A percentile compares a stretch with the other conserved stretches of the same genome.
phyloP scores from a whole-genome alignment of 30 jellyfish, hydroid and myxozoan genomes.

The Calvadosia cruxmelitensis region DNA sequence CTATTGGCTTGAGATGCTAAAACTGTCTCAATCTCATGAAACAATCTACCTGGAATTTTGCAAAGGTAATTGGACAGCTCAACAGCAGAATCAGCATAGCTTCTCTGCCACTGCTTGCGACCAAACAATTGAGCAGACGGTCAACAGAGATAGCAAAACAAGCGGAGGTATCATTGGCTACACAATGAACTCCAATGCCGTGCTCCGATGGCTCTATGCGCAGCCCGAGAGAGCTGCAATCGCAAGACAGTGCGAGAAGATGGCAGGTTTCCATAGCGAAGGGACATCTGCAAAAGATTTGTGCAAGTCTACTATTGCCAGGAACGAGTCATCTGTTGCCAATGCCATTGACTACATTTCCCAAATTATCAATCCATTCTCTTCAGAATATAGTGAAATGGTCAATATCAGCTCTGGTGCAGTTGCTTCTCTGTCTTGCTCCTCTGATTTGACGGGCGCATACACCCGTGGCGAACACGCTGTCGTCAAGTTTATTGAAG shows the following conservation, averaged over 20 bases:
- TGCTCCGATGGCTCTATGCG: constrained; percentile 38
- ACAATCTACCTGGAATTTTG: constrained; percentile 20
- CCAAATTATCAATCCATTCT: constrained; percentile 21
- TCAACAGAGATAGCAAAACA: constrained; percentile 44
- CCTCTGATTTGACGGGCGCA: constrained; percentile 13
- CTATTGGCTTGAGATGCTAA: constrained; percentile 29
- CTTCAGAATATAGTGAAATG: neutral
- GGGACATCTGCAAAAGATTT: constrained; percentile 23
- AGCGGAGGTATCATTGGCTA: constrained; percentile 50
- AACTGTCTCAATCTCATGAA: constrained; percentile 31
- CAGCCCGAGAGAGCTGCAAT: constrained; percentile 43
- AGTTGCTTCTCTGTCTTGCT: constrained; percentile 6
- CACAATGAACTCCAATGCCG: constrained; percentile 35
- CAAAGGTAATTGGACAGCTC: constrained; percentile 35
- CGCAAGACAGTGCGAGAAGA: constrained; percentile 24
- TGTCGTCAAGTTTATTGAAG: constrained; percentile 6
- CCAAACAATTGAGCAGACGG: no score
- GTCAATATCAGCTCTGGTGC: constrained; percentile 27
- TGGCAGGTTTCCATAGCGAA: no score
- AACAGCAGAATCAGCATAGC: constrained; percentile 31
- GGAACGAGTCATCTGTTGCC: neutral
- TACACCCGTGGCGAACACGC: constrained; percentile 17
- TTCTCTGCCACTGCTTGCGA: constrained; percentile 44
- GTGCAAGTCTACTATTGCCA: neutral
- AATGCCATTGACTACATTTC: constrained; percentile 6